Percentiles rank a stretch among this genome's conserved stretches.
These are phyloP conservation scores for Eutolmus rufibarbis DNA, from an alignment of 2,888 invertebrate genomes.

Conservation along the genomic window DNA sequence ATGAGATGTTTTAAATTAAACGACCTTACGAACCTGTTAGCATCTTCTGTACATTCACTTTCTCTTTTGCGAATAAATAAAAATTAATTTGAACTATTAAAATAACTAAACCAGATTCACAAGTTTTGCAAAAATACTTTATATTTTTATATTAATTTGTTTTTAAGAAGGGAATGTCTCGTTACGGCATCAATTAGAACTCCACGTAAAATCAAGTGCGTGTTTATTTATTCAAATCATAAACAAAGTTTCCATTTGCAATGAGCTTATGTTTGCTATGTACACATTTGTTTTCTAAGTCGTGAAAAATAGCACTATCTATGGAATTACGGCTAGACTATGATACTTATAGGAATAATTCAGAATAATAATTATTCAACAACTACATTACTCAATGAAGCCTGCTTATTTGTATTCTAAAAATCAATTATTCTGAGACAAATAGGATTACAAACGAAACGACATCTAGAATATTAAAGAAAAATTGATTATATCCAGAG, in stretches of 20 bases:
- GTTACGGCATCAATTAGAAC: not conserved
- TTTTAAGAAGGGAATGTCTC: not conserved
- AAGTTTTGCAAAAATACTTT: not conserved
- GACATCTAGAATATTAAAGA: not conserved
- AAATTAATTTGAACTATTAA: not conserved
- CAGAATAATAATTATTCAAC: not conserved
- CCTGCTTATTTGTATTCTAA: not conserved
- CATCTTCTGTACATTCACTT: not conserved
- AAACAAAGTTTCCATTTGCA: not conserved
- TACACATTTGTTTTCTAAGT: not conserved
- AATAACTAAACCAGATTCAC: not conserved
- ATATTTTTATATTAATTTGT: not conserved
- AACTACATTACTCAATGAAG: not conserved
- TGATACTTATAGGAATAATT: not conserved
- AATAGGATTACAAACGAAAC: not conserved
- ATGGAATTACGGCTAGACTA: not conserved
- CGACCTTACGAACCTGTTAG: not conserved
- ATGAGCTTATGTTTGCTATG: not conserved
- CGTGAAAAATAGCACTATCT: not conserved
- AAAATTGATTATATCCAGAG: not conserved
- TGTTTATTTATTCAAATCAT: not conserved
- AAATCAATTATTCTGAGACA: not conserved
- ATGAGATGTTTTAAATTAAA: not conserved
- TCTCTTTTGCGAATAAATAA: not conserved
- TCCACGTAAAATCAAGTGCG: not conserved